Base-by-base conservation (phyloP, 2,888 invertebrate genomes). In the Ligdia adustata region DNA sequence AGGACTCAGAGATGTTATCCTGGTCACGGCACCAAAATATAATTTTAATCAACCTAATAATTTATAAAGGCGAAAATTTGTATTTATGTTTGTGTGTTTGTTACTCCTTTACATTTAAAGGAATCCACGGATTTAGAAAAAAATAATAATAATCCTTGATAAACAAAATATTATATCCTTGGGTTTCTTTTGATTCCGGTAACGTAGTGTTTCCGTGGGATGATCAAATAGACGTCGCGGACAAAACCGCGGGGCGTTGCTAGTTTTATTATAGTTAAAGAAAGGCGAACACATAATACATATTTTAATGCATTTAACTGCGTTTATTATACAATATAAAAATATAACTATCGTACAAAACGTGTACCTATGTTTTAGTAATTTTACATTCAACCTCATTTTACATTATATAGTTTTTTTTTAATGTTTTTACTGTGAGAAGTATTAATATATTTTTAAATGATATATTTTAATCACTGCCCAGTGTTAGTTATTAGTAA, bases 251-350 rank as follows among this genome's bases (percentile, higher is more conserved):
- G n/a, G n/a, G n/a, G n/a, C n/a, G n/a, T n/a, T n/a, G n/a, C n/a
- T n/a, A n/a, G n/a, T 39, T 47, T 43, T 37, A 32, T 20, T 38
- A 39, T 27, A 44, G 7, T n/a, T 24, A 38, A 27, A n/a, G n/a
- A n/a, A n/a, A n/a, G n/a, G n/a, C n/a, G n/a, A n/a, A n/a, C n/a
- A n/a, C n/a, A n/a, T n/a, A n/a, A n/a, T n/a, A n/a, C n/a, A n/a
- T n/a, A n/a, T n/a, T 18, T 24, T 7, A 20, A 48, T 52, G 60
- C 55, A 56, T 56, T 58, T 60, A 54, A 24, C 20, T 54, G 56
- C 56, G 46, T 60, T 58, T 57, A 50, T 13, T 34, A 20, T 37
- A 47, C 52, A 48, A 44, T 43, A 16, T n/a, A n/a, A n/a, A n/a
- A n/a, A n/a, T n/a, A 34, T 28, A 32, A 48, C 38, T 40, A 42